Evolutionary conservation across 2,797 vertebrate species (phyloP).

Genomic region (Neomorphus geoffroyi): DNA sequence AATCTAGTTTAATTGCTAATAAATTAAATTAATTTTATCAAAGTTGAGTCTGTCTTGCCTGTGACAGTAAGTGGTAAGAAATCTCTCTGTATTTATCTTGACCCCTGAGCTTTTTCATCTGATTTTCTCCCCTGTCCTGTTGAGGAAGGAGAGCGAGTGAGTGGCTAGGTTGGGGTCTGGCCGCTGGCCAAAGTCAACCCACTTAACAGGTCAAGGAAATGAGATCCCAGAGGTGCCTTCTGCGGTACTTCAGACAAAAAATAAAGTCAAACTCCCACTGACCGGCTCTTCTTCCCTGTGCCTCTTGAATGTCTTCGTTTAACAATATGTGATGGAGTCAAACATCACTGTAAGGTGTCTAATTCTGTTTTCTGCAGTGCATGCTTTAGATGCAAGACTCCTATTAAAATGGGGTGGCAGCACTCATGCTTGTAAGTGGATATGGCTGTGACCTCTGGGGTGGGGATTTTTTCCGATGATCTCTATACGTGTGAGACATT

Average conservation of each 20-base stretch:
- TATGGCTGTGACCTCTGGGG: background rate
- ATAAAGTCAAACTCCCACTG: background rate
- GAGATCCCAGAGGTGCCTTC: background rate
- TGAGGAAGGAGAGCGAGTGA: background rate
- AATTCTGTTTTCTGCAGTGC: background rate
- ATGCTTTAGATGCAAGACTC: background rate
- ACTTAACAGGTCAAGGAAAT: background rate
- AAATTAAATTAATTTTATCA: background rate
- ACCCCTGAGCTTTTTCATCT: background rate
- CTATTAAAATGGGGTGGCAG: background rate
- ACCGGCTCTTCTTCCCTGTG: background rate
- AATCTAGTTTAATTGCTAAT: background rate
- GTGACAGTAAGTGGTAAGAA: background rate
- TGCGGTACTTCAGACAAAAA: background rate
- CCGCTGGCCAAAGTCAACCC: background rate
- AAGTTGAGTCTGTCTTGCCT: background rate
- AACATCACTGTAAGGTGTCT: background rate
- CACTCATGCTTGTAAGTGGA: accelerated
- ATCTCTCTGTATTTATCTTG: background rate
- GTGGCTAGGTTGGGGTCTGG: background rate
- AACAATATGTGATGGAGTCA: background rate
- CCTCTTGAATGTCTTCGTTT: background rate
- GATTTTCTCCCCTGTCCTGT: background rate
- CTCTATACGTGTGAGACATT: background rate
- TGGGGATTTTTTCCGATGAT: background rate